phyloP scores from a whole-genome alignment of 2,797 vertebrate genomes.

The Sebastes matsubarae region DNA sequence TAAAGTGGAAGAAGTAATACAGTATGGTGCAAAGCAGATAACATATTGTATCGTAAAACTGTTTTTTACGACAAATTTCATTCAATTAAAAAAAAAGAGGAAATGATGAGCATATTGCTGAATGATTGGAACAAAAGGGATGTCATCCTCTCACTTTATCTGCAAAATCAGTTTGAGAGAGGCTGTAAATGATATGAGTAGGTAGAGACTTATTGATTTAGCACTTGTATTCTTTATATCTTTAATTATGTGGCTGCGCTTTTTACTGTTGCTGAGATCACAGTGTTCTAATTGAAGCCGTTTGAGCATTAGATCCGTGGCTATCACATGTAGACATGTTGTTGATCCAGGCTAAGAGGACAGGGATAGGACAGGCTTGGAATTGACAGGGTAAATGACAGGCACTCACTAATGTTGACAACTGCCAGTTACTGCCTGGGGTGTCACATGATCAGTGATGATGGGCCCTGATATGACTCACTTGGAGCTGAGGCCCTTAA shows the following conservation, averaged over 20 bases:
- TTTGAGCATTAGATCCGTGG: conserved; percentile 1
- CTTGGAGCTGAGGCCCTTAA: conserved; percentile 63
- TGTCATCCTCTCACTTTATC: conserved; percentile 21
- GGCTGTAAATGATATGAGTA: not conserved
- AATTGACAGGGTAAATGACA: conserved; percentile 75
- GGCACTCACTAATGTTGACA: conserved; percentile 74
- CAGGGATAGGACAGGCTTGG: conserved; percentile 36
- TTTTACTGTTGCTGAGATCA: conserved; percentile 32
- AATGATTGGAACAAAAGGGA: not conserved
- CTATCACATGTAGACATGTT: conserved; percentile 24
- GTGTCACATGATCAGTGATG: conserved; percentile 76
- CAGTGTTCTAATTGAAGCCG: conserved; percentile 19
- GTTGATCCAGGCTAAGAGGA: conserved; percentile 51
- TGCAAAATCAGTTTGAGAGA: conserved; percentile 11
- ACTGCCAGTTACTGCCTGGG: conserved; percentile 68
- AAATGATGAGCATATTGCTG: not conserved
- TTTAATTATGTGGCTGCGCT: conserved; percentile 15
- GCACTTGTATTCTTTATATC: conserved; percentile 20
- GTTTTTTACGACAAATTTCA: conserved; percentile 5
- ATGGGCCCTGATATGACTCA: conserved; percentile 74
- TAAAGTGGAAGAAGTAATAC: conserved; percentile 53
- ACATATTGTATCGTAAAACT: conserved; percentile 52
- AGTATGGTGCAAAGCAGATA: conserved; percentile 37
- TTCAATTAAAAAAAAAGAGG: not conserved
- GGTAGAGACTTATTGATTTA: not conserved